These are phyloP conservation scores for Aphidius ervi DNA, from an alignment of 1,140 invertebrate genomes.

Conservation along the genomic window DNA sequence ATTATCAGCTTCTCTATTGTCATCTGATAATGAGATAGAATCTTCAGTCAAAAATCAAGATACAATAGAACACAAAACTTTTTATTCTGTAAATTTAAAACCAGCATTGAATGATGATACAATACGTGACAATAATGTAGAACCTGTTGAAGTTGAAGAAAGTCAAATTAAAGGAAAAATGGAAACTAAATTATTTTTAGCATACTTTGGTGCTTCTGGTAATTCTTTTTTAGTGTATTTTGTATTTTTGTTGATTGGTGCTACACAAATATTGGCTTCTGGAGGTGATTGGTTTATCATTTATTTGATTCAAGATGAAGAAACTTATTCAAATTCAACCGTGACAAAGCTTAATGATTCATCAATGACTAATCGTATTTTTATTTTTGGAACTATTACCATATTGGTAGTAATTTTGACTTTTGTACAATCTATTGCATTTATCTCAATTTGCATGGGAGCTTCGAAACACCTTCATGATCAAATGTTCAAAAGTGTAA, in stretches of 20 bases:
- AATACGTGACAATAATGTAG: neutral
- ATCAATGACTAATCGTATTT: conserved; percentile 52
- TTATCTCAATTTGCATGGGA: conserved; percentile 74
- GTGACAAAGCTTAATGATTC: neutral
- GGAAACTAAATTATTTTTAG: conserved; percentile 59
- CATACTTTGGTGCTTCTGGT: conserved; percentile 67
- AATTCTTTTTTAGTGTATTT: conserved; percentile 57
- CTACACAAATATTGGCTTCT: conserved; percentile 67
- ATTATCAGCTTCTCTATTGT: conserved; percentile 52
- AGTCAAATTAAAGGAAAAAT: conserved; percentile 47
- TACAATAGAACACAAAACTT: conserved; percentile 49
- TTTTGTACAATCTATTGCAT: conserved; percentile 62
- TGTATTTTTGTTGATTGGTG: conserved; percentile 60
- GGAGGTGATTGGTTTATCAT: conserved; percentile 74
- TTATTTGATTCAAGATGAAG: conserved; percentile 60
- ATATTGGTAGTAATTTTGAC: conserved; percentile 57
- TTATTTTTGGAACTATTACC: conserved; percentile 57
- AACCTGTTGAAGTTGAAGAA: conserved; percentile 57
- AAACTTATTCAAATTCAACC: conserved; percentile 23
- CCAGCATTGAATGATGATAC: too few species aligned
- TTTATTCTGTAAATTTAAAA: neutral
- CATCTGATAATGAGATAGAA: conserved; percentile 19
- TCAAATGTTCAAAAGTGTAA: conserved; percentile 75
- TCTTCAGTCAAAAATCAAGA: conserved; percentile 27
- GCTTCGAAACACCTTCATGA: conserved; percentile 76